Conservation (phyloP, 2,113 vertebrate genomes). For the Bubalus kerabau region DNA sequence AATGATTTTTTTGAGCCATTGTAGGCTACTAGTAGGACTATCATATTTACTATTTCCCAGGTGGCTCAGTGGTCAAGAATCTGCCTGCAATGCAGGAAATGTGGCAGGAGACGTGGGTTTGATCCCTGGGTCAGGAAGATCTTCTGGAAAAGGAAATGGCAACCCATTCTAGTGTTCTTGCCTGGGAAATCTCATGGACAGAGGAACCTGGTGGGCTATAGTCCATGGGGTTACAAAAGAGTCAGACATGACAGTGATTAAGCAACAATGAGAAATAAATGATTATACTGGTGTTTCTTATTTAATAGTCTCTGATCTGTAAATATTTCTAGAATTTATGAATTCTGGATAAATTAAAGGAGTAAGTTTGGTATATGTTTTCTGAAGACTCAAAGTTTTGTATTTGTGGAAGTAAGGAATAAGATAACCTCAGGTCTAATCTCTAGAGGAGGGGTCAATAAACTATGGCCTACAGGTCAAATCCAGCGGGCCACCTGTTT, state of each 20-base stretch:
- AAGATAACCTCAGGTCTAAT: background rate
- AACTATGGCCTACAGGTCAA: background rate
- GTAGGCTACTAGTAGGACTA: background rate
- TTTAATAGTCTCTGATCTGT: background rate
- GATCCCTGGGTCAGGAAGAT: background rate
- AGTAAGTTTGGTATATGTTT: background rate
- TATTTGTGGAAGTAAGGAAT: background rate
- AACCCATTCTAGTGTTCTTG: background rate
- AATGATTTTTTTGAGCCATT: background rate
- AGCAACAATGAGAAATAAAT: background rate
- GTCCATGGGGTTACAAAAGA: background rate
- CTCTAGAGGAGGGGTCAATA: background rate
- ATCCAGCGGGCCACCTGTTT: background rate
- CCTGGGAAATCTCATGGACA: background rate
- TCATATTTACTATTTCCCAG: background rate
- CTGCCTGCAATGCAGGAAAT: background rate
- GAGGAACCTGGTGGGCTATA: background rate
- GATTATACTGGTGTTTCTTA: background rate
- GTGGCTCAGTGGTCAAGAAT: background rate
- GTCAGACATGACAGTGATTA: background rate
- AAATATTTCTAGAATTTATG: constrained; percentile 6
- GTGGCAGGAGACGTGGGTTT: background rate
- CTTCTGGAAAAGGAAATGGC: background rate
- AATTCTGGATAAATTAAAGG: background rate
- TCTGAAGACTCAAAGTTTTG: background rate